Evolutionary conservation across 1,140 invertebrate species (phyloP).

Genomic region (Pseudomyrmex flavicornis): DNA sequence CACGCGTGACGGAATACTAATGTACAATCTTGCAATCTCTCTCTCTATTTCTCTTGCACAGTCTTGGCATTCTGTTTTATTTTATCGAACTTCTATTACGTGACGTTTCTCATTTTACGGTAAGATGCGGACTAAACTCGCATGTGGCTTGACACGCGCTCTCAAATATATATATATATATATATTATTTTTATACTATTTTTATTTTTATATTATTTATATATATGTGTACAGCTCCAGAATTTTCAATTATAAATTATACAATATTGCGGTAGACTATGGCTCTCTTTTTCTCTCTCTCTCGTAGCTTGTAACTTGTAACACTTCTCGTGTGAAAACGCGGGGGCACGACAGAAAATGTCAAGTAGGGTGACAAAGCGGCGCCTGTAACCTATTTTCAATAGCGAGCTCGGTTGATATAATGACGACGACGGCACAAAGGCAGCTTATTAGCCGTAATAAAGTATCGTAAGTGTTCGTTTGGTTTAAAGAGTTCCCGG

Average conservation of each 20-base stretch:
- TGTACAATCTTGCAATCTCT: too few relatives aligned
- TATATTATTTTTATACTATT: too few relatives aligned
- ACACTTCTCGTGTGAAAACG: not conserved
- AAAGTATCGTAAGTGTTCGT: conserved; percentile 22
- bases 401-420: conserved; percentile 48
- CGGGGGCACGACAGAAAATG: conserved; percentile 36
- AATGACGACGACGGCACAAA: conserved; percentile 36
- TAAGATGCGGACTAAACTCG: too few relatives aligned
- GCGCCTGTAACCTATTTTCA: conserved; percentile 47
- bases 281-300: not conserved
- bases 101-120: too few relatives aligned
- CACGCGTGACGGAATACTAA: not conserved
- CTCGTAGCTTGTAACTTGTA: conserved; percentile 3
- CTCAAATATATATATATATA: too few relatives aligned
- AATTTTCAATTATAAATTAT: conserved; percentile 29
- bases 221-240: too few relatives aligned
- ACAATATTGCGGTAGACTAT: not conserved
- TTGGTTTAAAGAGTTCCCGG: conserved; percentile 26
- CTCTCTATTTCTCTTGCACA: not conserved
- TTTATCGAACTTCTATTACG: too few relatives aligned
- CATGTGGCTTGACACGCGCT: too few relatives aligned
- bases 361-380: conserved; percentile 46
- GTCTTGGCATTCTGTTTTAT: not conserved
- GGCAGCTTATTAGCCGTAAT: conserved; percentile 24
- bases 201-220: not conserved